A percentile compares a stretch with the other conserved stretches of the same genome.
Conservation (phyloP, 1,140 invertebrate species). For the Epicauta chinensis region DNA sequence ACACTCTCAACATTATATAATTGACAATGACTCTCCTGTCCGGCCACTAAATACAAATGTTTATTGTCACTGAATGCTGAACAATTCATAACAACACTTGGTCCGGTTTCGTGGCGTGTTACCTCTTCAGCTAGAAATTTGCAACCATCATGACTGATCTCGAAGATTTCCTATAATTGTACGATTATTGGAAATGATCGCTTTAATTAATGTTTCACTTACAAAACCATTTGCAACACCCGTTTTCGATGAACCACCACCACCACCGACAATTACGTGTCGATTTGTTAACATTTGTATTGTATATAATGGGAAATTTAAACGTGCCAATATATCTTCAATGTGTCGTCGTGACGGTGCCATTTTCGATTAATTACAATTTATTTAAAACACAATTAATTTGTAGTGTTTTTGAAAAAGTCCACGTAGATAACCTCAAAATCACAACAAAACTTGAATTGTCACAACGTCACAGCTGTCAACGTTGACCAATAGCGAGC, state of each 20-base stretch:
- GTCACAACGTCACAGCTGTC: background rate
- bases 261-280: constrained; percentile 90
- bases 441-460: background rate
- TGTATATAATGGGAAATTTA: constrained; percentile 91
- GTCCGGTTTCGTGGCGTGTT: constrained; percentile 79
- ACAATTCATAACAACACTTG: constrained; percentile 88
- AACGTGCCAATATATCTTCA: constrained; percentile 68
- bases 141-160: constrained; percentile 73
- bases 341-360: constrained; percentile 42
- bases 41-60: constrained; percentile 74
- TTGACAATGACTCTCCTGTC: constrained; percentile 87
- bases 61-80: constrained; percentile 60
- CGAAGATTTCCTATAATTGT: constrained; percentile 76
- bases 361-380: constrained; percentile 25
- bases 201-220: constrained; percentile 42
- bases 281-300: constrained; percentile 84
- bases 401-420: constrained; percentile 17
- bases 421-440: constrained; percentile 36
- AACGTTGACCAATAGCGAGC: background rate
- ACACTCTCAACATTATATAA: constrained; percentile 76
- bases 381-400: constrained; percentile 17
- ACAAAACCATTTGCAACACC: constrained; percentile 94
- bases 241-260: constrained; percentile 90
- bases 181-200: background rate
- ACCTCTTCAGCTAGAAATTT: constrained; percentile 80